Conservation (phyloP, 2,113 vertebrate species). For the Poecilia latipinna region DNA sequence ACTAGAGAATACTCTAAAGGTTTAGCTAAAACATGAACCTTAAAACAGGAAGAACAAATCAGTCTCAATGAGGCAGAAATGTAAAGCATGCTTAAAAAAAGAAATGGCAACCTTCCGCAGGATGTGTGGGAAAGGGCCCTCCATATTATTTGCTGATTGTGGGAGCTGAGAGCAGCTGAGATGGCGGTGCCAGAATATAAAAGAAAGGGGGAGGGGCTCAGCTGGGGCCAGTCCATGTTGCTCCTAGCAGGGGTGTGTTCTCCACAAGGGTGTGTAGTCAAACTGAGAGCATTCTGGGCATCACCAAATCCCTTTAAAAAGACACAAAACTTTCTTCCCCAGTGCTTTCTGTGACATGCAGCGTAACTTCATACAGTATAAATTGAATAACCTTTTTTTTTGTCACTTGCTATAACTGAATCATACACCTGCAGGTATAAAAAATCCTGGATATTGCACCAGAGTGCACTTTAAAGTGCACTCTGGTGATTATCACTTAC, state of each 20-base stretch:
- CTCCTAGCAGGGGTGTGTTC: conserved; percentile 22
- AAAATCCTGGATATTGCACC: conserved; percentile 4
- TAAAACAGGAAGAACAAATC: background rate
- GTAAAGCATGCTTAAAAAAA: conserved; percentile 38
- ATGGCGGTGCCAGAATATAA: conserved; percentile 46
- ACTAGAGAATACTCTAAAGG: background rate
- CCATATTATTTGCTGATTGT: conserved; percentile 48
- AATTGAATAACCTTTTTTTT: background rate
- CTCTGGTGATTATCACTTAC: conserved; percentile 25
- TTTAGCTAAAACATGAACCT: background rate
- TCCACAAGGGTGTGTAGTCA: conserved; percentile 7
- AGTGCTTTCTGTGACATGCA: conserved; percentile 1
- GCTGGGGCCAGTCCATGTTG: conserved; percentile 45
- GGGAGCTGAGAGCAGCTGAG: conserved; percentile 36
- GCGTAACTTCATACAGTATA: background rate
- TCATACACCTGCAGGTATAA: background rate
- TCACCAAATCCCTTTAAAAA: conserved; percentile 2
- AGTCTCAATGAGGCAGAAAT: conserved; percentile 9
- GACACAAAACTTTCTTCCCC: background rate
- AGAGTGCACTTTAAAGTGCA: conserved; percentile 17
- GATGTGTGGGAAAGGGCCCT: conserved; percentile 50
- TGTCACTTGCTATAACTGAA: background rate
- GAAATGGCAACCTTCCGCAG: conserved; percentile 38
- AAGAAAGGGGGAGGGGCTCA: conserved; percentile 58
- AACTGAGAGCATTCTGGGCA: background rate